Conservation (phyloP, 2,797 vertebrate genomes). For the Mormyrops boulengeri region DNA sequence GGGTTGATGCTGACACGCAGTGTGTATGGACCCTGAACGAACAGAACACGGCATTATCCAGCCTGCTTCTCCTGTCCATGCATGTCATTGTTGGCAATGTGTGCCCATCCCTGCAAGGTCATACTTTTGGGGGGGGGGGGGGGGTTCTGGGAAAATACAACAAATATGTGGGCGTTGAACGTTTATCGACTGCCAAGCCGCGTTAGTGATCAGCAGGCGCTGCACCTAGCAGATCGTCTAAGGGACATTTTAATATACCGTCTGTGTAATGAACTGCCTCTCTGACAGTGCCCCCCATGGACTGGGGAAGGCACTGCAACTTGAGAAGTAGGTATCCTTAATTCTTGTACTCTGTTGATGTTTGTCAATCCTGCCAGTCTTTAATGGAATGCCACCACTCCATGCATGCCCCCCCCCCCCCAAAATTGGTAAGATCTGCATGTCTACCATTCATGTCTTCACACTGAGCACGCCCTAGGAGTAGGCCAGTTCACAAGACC, state of each 20-base stretch:
- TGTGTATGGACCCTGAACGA: background rate
- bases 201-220: background rate
- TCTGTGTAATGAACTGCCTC: background rate
- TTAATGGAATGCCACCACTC: background rate
- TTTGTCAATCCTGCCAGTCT: background rate
- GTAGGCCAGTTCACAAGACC: background rate
- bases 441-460: background rate
- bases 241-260: background rate
- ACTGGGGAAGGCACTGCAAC: background rate
- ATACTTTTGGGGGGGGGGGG: background rate
- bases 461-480: background rate
- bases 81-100: background rate
- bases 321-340: background rate
- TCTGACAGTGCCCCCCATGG: background rate
- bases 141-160: background rate
- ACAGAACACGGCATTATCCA: constrained; percentile 8
- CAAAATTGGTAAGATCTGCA: background rate
- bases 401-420: background rate
- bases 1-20: constrained; percentile 28
- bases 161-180: background rate
- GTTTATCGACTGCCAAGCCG: background rate
- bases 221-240: background rate
- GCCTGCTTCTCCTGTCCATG: background rate
- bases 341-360: background rate
- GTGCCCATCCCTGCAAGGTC: background rate